phyloP scores from a whole-genome alignment of 2,113 vertebrate species.

The Prunella fulvescens region DNA sequence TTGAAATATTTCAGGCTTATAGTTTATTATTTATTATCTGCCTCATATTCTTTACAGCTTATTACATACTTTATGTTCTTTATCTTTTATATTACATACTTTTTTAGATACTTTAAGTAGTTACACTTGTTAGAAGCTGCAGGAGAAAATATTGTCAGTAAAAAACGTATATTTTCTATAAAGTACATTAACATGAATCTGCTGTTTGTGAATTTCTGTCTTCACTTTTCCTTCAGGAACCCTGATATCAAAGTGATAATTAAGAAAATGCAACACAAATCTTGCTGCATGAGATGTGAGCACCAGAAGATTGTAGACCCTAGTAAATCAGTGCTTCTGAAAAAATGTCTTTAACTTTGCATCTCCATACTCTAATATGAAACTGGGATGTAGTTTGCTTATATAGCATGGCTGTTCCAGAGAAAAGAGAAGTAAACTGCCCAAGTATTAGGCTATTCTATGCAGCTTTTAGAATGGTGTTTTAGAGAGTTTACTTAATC shows the following conservation, averaged over 20 bases:
- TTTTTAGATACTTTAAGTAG: not conserved
- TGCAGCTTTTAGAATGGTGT: not conserved
- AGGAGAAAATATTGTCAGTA: not conserved
- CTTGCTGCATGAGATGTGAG: not conserved
- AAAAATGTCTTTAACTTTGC: not conserved
- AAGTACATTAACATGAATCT: not conserved
- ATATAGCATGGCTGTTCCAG: not conserved
- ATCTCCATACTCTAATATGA: not conserved
- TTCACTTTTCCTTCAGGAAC: not conserved
- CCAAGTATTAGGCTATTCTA: not conserved
- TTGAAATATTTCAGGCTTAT: not conserved
- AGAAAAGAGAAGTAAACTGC: not conserved
- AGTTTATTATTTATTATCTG: not conserved
- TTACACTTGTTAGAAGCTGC: not conserved
- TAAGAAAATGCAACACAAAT: not conserved
- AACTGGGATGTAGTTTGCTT: not conserved
- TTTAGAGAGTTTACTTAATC: not conserved
- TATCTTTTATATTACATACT: not conserved
- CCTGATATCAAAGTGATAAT: not conserved
- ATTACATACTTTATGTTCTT: not conserved
- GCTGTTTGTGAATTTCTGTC: not conserved
- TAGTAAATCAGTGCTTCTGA: not conserved
- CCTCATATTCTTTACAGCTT: not conserved
- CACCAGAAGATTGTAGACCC: not conserved
- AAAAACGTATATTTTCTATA: not conserved